phyloP scores from a whole-genome alignment of 2,113 vertebrate species.

The Percina caprodes region DNA sequence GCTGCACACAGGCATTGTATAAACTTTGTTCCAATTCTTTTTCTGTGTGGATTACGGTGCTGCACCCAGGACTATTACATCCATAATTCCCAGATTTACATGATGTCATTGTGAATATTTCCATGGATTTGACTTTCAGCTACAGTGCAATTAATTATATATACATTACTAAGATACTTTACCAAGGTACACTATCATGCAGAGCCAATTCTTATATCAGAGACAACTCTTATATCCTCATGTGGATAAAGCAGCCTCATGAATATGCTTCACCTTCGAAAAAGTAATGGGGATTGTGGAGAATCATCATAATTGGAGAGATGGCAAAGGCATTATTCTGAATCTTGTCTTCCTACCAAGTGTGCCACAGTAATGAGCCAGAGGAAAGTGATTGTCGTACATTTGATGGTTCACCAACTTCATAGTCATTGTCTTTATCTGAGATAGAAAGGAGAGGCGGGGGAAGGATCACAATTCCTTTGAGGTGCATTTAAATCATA shows the following conservation, averaged over 20 bases:
- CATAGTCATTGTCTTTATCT: conserved; percentile 78
- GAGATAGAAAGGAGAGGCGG: conserved; percentile 56
- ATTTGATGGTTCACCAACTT: conserved; percentile 74
- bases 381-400: conserved; percentile 75
- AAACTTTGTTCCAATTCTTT: conserved; percentile 41
- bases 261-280: conserved; percentile 60
- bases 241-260: conserved; percentile 47
- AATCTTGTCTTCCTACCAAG: conserved; percentile 44
- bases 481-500: conserved; percentile 80
- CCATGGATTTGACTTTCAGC: conserved; percentile 60
- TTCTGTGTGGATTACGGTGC: conserved; percentile 43
- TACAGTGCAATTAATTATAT: conserved; percentile 63
- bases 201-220: too few species aligned
- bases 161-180: conserved; percentile 38
- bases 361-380: conserved; percentile 68
- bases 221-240: conserved; percentile 36
- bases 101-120: conserved; percentile 67
- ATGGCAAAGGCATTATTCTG: conserved; percentile 53
- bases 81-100: conserved; percentile 71
- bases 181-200: conserved; percentile 32
- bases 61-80: conserved; percentile 65
- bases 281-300: conserved; percentile 32
- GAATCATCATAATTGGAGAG: conserved; percentile 57
- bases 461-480: conserved; percentile 67
- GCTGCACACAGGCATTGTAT: conserved; percentile 14